A percentile compares a stretch with the other conserved stretches of the same genome.
Evolutionary conservation across 2,888 invertebrate species (phyloP).

Genomic region (Campopleginae sp.): DNA sequence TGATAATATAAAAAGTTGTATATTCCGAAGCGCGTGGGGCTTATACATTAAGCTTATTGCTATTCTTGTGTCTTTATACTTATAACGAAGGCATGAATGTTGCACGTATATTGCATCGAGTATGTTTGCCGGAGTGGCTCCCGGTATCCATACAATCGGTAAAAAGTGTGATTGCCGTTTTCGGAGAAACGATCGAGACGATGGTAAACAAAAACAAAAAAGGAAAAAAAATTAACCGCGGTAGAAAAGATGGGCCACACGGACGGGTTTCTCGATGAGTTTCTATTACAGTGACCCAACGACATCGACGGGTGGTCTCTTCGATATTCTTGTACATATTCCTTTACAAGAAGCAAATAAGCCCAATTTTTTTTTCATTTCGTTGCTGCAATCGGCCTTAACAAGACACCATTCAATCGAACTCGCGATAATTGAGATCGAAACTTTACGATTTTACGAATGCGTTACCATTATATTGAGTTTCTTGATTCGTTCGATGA

Average conservation of each 20-base stretch:
- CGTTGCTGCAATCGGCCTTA: constrained; percentile 24
- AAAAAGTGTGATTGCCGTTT: constrained; percentile 45
- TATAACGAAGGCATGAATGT: not conserved
- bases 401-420: constrained; percentile 32
- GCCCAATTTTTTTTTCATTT: constrained; percentile 34
- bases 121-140: constrained; percentile 8
- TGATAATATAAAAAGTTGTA: not conserved
- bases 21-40: not conserved
- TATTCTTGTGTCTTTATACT: constrained; percentile 1
- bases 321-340: constrained; percentile 36
- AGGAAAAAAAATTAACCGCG: not conserved
- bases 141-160: constrained; percentile 37
- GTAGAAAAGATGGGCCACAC: constrained; percentile 16
- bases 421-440: constrained; percentile 18
- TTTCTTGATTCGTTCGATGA: constrained; percentile 40
- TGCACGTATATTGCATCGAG: not conserved
- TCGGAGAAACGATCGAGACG: constrained; percentile 39
- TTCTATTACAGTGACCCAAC: constrained; percentile 14
- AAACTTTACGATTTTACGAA: constrained; percentile 53
- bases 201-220: constrained; percentile 14
- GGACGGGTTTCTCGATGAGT: constrained; percentile 31
- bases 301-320: constrained; percentile 45
- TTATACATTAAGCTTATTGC: constrained; percentile 31
- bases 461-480: constrained; percentile 39
- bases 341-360: constrained; percentile 24